Evolutionary conservation across 2,797 vertebrate species (phyloP).

Genomic region (Poecilia picta): DNA sequence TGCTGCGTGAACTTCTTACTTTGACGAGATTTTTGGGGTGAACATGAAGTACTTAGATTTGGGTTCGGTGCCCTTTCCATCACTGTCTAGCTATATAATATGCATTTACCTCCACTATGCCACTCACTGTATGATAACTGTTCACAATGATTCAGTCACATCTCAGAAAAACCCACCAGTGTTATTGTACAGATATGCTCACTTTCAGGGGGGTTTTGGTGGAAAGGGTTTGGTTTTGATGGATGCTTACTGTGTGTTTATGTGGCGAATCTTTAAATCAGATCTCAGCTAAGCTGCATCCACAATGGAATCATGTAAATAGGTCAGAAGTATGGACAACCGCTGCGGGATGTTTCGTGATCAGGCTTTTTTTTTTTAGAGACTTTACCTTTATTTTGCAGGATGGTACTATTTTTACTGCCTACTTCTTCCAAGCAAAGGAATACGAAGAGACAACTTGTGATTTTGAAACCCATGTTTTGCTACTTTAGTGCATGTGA

Average conservation of each 20-base stretch:
- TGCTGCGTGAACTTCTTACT: constrained; percentile 26
- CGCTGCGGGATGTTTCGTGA: constrained; percentile 7
- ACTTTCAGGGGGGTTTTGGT: constrained; percentile 23
- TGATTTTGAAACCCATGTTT: constrained; percentile 46
- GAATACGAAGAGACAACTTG: constrained; percentile 15
- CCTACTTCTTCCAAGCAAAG: constrained; percentile 25
- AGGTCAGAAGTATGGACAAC: constrained; percentile 27
- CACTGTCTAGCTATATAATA: constrained; percentile 41
- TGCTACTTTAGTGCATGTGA: constrained; percentile 46
- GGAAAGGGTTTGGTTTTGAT: constrained; percentile 25
- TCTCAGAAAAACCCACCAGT: constrained; percentile 48
- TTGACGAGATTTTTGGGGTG: constrained; percentile 13
- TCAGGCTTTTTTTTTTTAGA: constrained; percentile 10
- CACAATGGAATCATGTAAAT: constrained; percentile 66
- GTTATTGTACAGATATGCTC: constrained; percentile 61
- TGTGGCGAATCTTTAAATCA: constrained; percentile 15
- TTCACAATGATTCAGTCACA: constrained; percentile 49
- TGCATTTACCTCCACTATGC: constrained; percentile 60
- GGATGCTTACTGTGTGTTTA: constrained; percentile 14
- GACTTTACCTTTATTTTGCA: constrained; percentile 23
- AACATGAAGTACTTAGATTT: constrained; percentile 62
- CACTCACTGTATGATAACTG: constrained; percentile 68
- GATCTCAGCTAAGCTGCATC: constrained; percentile 8
- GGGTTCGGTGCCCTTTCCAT: constrained; percentile 28
- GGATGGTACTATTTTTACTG: constrained; percentile 23